Evolutionary conservation across 92 coral and sea anemone genomes (phyloP).

Genomic region (Pocillopora grandis): DNA sequence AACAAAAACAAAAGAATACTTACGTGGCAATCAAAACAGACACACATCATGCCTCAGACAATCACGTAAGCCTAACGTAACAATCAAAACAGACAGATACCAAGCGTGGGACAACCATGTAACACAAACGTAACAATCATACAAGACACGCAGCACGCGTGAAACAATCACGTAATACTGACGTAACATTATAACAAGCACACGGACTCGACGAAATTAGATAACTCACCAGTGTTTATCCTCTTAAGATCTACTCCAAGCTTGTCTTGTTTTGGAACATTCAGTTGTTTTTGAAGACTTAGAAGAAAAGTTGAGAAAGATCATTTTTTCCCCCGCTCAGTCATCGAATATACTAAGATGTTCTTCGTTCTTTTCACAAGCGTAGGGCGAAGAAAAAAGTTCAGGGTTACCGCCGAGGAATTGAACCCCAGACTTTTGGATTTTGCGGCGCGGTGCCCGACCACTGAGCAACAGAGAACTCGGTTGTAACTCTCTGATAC

Average conservation of each 20-base stretch:
- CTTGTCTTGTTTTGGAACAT: constrained; percentile 40
- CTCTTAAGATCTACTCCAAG: constrained; percentile 14
- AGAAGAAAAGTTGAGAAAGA: background rate
- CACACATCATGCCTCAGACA: background rate
- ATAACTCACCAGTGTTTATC: constrained; percentile 13
- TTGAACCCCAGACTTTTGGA: too few relatives aligned
- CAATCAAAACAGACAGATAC: background rate
- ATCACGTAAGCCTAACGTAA: background rate
- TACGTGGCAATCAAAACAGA: background rate
- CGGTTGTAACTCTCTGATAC: too few relatives aligned
- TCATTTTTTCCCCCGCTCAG: background rate
- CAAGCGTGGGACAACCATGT: background rate
- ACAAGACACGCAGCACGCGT: background rate
- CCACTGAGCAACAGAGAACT: too few relatives aligned
- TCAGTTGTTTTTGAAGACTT: constrained; percentile 38
- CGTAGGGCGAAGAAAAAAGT: too few relatives aligned
- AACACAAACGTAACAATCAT: background rate
- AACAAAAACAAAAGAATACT: background rate
- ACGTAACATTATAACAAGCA: background rate
- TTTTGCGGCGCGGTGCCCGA: too few relatives aligned
- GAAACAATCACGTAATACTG: background rate
- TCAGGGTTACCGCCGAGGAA: too few relatives aligned
- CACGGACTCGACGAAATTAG: background rate
- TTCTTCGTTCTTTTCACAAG: too few relatives aligned
- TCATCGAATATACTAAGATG: too few relatives aligned